These are phyloP conservation scores for Sialia sialis DNA, from an alignment of 2,113 vertebrate species.

Conservation along the genomic window DNA sequence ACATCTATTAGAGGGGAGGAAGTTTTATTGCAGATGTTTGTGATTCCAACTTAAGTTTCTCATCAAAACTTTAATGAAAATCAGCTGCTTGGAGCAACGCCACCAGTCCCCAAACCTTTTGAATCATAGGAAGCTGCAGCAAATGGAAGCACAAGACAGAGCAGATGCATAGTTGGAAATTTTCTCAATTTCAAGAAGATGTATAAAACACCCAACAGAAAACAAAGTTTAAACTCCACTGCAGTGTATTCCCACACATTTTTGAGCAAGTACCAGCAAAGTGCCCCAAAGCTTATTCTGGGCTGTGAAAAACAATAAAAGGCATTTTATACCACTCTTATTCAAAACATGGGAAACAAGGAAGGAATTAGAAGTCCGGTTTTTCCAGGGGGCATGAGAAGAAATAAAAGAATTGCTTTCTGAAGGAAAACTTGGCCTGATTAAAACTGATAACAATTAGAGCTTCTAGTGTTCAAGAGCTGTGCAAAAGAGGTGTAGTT, in stretches of 20 bases:
- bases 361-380: not conserved
- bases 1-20: conserved; percentile 63
- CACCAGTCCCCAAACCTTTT: conserved; percentile 39
- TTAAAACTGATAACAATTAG: not conserved
- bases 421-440: not conserved
- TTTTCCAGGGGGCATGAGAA: not conserved
- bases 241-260: not conserved
- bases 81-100: conserved; percentile 69
- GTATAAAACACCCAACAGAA: not conserved
- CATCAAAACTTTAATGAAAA: conserved; percentile 79
- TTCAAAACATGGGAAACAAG: conserved; percentile 11
- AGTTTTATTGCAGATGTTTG: conserved; percentile 79
- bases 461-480: not conserved
- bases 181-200: conserved; percentile 1
- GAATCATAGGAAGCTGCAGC: conserved; percentile 57
- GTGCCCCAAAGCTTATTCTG: not conserved
- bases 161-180: conserved; percentile 28
- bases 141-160: conserved; percentile 23
- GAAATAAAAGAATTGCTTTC: not conserved
- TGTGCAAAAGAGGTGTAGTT: not conserved
- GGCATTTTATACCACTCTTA: not conserved
- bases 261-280: conserved; percentile 3
- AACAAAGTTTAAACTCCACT: not conserved
- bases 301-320: not conserved
- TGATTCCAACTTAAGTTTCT: conserved; percentile 76